These are phyloP conservation scores for Calephelis perditalis DNA, from an alignment of 2,888 invertebrate genomes.

Conservation along the genomic window DNA sequence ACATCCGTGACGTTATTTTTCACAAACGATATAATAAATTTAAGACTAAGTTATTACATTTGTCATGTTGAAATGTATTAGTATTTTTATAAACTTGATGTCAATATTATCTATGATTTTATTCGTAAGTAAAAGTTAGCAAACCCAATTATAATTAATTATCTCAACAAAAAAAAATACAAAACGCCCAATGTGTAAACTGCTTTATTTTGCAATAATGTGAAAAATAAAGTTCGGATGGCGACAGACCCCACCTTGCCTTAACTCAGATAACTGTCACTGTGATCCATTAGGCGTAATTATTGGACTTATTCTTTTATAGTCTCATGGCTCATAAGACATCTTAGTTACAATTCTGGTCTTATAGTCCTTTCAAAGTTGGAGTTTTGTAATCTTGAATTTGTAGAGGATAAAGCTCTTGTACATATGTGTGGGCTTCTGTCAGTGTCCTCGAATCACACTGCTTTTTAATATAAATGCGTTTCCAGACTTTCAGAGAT, in stretches of 20 bases:
- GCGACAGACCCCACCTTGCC: conserved; percentile 67
- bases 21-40: not conserved
- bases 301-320: conserved; percentile 38
- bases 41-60: too few relatives aligned
- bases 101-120: too few relatives aligned
- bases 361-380: conserved; percentile 4
- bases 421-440: conserved; percentile 14
- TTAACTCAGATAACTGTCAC: conserved; percentile 69
- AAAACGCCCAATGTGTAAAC: not conserved
- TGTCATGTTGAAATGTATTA: too few relatives aligned
- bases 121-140: too few relatives aligned
- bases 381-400: conserved; percentile 5
- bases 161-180: not conserved
- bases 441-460: conserved; percentile 11
- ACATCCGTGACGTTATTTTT: conserved; percentile 17
- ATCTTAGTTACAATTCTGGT: not conserved
- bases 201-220: conserved; percentile 40
- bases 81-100: too few relatives aligned
- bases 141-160: too few relatives aligned
- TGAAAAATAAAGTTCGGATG: conserved; percentile 45
- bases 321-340: conserved; percentile 8
- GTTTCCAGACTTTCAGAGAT: conserved; percentile 78
- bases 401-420: conserved; percentile 13
- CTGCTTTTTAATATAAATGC: conserved; percentile 61
- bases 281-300: conserved; percentile 71